phyloP scores from a whole-genome alignment of 2,113 vertebrate species.

The Ailuropoda melanoleuca region DNA sequence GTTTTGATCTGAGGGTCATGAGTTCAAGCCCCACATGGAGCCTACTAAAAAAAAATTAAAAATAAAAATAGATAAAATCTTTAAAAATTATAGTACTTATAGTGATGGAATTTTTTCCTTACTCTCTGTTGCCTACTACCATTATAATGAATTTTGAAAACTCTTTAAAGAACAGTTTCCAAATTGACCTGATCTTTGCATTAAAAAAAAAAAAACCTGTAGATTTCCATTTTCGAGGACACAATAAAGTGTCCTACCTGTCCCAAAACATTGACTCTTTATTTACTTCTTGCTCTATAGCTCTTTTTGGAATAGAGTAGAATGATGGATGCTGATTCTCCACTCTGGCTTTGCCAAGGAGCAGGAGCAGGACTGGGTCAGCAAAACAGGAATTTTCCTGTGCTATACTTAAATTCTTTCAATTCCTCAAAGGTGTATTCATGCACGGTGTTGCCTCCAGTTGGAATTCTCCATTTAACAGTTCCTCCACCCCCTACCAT shows the following conservation, averaged over 20 bases:
- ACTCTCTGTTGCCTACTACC: not conserved
- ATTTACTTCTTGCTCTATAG: not conserved
- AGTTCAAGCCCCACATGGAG: not conserved
- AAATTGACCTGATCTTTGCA: conserved; percentile 1
- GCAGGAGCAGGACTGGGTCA: not conserved
- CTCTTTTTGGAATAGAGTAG: not conserved
- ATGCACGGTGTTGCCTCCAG: not conserved
- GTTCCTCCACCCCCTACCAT: not conserved
- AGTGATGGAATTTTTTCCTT: not conserved
- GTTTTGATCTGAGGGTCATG: not conserved
- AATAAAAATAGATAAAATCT: not conserved
- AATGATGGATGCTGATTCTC: not conserved
- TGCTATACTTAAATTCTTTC: not conserved
- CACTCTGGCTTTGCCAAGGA: not conserved
- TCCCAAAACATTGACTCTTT: not conserved
- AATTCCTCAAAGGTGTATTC: not conserved
- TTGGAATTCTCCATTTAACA: not conserved
- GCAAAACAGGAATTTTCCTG: not conserved
- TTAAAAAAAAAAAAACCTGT: not conserved
- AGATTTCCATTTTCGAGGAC: not conserved
- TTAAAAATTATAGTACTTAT: not conserved
- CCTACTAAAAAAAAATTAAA: not conserved
- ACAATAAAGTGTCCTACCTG: not conserved
- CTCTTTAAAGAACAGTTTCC: not conserved
- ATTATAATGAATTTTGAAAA: conserved; percentile 34